phyloP scores from a whole-genome alignment of 2,888 invertebrate species.

The Drosophila fulvimacula region DNA sequence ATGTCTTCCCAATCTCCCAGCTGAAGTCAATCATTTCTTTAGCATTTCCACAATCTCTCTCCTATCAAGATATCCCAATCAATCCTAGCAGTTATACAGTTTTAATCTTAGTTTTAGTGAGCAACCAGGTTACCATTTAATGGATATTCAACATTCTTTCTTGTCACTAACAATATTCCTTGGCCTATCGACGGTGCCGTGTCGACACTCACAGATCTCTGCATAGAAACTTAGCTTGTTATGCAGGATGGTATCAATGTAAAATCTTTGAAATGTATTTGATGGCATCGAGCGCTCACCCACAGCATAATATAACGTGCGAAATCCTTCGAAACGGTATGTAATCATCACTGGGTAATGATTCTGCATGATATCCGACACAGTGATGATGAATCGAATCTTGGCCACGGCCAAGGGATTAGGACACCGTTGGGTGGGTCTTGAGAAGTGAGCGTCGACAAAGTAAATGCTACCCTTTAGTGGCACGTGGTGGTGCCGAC shows the following conservation, averaged over 20 bases:
- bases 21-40: too few relatives aligned
- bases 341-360: slow-evolving; percentile 79
- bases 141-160: background rate
- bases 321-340: slow-evolving; percentile 81
- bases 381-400: slow-evolving; percentile 79
- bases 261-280: slow-evolving; percentile 72
- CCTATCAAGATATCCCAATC: background rate
- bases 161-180: slow-evolving; percentile 20
- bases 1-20: background rate
- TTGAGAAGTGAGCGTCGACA: slow-evolving; percentile 81
- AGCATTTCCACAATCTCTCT: too few relatives aligned
- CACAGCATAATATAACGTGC: slow-evolving; percentile 68
- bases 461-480: slow-evolving; percentile 68
- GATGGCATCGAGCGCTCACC: slow-evolving; percentile 56
- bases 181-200: slow-evolving; percentile 58
- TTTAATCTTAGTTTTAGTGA: background rate
- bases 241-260: slow-evolving; percentile 76
- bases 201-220: slow-evolving; percentile 67
- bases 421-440: slow-evolving; percentile 79
- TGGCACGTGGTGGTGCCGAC: slow-evolving; percentile 40
- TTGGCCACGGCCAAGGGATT: slow-evolving; percentile 82
- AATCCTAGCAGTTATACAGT: background rate
- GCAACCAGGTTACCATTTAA: background rate
- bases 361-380: slow-evolving; percentile 63
- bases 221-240: slow-evolving; percentile 75